Evolutionary conservation across 2,888 invertebrate genomes (phyloP), one percentile per base, ranked within the genome.

Genomic region (Coelinius sp.): DNA sequence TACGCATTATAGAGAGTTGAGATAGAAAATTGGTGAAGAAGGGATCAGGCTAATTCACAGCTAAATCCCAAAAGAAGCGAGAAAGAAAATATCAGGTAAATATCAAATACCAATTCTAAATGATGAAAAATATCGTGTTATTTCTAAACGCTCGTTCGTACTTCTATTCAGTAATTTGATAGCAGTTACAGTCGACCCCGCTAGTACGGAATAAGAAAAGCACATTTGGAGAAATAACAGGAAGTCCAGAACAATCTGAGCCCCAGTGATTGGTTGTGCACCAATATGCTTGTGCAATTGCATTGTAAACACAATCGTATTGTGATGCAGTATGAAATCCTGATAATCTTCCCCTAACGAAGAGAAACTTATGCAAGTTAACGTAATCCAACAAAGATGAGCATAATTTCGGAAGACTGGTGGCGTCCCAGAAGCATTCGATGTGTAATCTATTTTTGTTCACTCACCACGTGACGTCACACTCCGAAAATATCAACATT

Each of bases 381-480:
- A 76, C 46, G 73, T 70, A 77, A 75, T 76, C 74, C 74, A 74
- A 70, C 56, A 76, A 77, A 77, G 77, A 81, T 76, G 75, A 74
- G 73, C 41, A 64, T 56, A 74, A 64, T 68, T 73, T 63, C 64
- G 68, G 70, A 67, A 71, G 73, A 74, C 76, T 75, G 73, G 77
- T 79, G 73, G 73, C 82, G 81, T 80, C 81, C 82, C 80, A 83
- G 79, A 84, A 85, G 81, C 79, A 73, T 80, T 78, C 77, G 8
- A n/a, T 63, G 63, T 77, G 79, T 75, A 75, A 77, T 78, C 86
- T 87, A 87, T 87, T 87, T 87, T 78, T 74, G 83, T 84, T 80
- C 78, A 81, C 80, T 69, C 77, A 80, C 77, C 78, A 78, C 69
- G 79, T 87, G 87, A 87, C 87, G 87, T 87, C 85, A 84, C 80